Conservation (phyloP, 2,113 vertebrate genomes). For the Scalopus aquaticus region DNA sequence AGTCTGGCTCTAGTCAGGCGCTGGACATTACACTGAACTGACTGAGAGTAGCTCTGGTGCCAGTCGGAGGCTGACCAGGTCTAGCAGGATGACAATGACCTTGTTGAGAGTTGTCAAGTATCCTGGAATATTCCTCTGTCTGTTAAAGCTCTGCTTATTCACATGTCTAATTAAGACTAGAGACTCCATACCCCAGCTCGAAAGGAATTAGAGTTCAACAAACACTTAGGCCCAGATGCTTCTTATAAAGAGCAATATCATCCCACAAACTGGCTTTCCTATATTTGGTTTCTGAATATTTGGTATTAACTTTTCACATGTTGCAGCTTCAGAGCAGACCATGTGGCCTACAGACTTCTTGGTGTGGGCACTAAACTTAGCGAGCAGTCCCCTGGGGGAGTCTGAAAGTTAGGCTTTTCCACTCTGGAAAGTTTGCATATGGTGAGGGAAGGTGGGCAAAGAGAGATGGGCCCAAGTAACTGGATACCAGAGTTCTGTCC, state of each 20-base stretch:
- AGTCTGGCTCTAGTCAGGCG: background rate
- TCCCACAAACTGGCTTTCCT: background rate
- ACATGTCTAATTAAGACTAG: background rate
- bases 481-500: background rate
- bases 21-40: background rate
- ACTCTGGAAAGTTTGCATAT: background rate
- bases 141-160: background rate
- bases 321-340: background rate
- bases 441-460: background rate
- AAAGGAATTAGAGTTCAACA: background rate
- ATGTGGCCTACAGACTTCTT: constrained; percentile 69
- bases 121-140: background rate
- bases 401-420: background rate
- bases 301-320: constrained; percentile 31
- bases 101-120: background rate
- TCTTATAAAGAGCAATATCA: background rate
- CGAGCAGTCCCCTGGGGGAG: constrained; percentile 16
- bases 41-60: background rate
- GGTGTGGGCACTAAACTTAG: constrained; percentile 69
- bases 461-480: background rate
- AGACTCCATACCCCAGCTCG: background rate
- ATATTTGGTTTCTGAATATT: constrained; percentile 2
- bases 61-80: background rate
- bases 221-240: background rate
- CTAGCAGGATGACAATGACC: background rate